phyloP scores from a whole-genome alignment of 2,888 invertebrate species.

The Pseudococcus viburni region DNA sequence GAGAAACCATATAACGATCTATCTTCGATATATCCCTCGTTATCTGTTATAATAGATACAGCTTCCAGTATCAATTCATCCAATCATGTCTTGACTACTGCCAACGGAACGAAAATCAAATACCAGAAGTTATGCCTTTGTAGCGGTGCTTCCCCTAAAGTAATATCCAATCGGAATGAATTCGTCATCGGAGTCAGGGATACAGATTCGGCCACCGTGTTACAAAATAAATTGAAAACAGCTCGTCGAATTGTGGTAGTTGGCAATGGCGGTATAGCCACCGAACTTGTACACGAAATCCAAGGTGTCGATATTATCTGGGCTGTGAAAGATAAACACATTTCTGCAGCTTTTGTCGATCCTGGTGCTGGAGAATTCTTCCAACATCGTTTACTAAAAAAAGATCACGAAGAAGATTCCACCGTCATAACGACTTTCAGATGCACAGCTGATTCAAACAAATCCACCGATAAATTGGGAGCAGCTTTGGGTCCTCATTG shows the following conservation, averaged over 20 bases:
- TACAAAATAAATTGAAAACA: conserved; percentile 79
- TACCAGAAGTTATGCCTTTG: conserved; percentile 92
- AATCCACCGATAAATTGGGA: conserved; percentile 75
- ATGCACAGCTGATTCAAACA: conserved; percentile 71
- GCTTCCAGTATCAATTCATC: conserved; percentile 76
- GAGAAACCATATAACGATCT: conserved; percentile 78
- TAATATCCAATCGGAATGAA: conserved; percentile 77
- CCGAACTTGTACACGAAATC: conserved; percentile 93
- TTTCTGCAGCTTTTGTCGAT: conserved; percentile 95
- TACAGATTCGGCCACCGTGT: conserved; percentile 89
- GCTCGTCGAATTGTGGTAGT: conserved; percentile 85
- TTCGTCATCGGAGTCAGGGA: conserved; percentile 92
- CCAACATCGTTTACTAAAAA: conserved; percentile 75
- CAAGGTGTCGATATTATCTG: conserved; percentile 89
- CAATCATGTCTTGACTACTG: conserved; percentile 75
- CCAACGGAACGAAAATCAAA: conserved; percentile 74
- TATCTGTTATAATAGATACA: conserved; percentile 80
- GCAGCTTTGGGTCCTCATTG: conserved; percentile 98
- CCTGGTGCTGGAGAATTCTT: conserved; percentile 96
- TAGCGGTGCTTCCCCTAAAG: conserved; percentile 89
- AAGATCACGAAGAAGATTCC: conserved; percentile 71
- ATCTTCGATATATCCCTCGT: conserved; percentile 75
- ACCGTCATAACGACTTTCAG: neutral
- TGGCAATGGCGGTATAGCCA: conserved; percentile 99
- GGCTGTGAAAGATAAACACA: conserved; percentile 93